Evolutionary conservation across 2,888 invertebrate species (phyloP), one percentile per base, ranked within the genome.

Genomic region (Dynastes grantii): DNA sequence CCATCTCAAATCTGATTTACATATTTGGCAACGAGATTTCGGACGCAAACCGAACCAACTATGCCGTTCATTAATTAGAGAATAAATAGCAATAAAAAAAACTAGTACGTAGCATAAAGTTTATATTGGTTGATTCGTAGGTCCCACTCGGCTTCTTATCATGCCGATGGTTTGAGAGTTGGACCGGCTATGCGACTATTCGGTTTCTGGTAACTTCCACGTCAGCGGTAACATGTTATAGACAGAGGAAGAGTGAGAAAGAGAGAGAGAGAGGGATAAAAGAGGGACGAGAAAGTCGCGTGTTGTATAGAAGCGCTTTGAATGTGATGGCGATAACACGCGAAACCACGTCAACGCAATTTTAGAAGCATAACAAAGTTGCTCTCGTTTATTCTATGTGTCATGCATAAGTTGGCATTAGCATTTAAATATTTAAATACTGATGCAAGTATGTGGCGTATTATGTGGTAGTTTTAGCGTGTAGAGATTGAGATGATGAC

Each of bases 181-280:
- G 6, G 11, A 63, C 5, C 2, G 13, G 1, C 32, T 32, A 63
- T 63, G 16, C 16, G 16, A 16, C 16, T 63, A 32, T 63, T 63
- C 63, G 63, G 63, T 8, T 29, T 27, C 63, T 63, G 63, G 63
- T 9, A 27, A 63, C 32, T 32, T 63, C 63, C 63, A 63, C 63
- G 63, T 63, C 63, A 63, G 63, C 32, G 63, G 22, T 22, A 55
- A 55, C 55, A 16, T 22, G 55, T 22, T 22, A 16, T 16, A 16
- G 16, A 16, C 16, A 16, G 16, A 16, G 8, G 16, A 5, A 1
- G n/a, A 45, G 4, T 3, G 6, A 45, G 55, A 55, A 3, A 55
- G 16, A 32, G 32, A 32, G 32, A 32, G 32, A 32, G 55, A 5
- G 55, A 22, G 16, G 0, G 22, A 22, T 55, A 55, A 22, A 55